A percentile compares a stretch with the other conserved stretches of the same genome.
Evolutionary conservation across 2,888 invertebrate species (phyloP).

Genomic region (Oligia latruncula): DNA sequence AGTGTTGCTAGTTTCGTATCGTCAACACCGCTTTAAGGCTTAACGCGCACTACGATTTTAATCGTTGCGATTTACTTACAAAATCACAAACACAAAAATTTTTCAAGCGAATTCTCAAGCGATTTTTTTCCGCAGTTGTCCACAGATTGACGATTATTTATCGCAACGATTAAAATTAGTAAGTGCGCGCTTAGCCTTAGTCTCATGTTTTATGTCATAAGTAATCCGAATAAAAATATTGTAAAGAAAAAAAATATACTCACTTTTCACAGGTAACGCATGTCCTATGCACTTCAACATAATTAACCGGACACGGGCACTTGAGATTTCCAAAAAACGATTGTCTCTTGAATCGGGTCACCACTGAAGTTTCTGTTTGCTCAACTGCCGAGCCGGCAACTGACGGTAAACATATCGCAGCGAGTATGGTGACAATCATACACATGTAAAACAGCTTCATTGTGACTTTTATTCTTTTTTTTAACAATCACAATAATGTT

Average conservation of each 20-base stretch:
- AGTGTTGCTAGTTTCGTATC: neutral
- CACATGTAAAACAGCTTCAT: constrained; percentile 1
- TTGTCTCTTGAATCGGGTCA: neutral
- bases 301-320: neutral
- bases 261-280: constrained; percentile 9
- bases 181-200: too few species aligned
- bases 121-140: too few species aligned
- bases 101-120: too few species aligned
- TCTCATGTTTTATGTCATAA: neutral
- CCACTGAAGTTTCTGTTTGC: neutral
- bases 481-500: neutral
- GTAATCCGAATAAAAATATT: neutral
- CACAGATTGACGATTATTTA: too few species aligned
- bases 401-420: neutral
- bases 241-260: neutral
- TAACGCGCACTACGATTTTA: too few species aligned
- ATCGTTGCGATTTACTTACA: too few species aligned
- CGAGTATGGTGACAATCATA: neutral
- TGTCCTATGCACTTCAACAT: neutral
- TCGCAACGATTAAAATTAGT: too few species aligned
- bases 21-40: too few species aligned
- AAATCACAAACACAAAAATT: too few species aligned
- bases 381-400: too few species aligned
- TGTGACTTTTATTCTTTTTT: too few species aligned
- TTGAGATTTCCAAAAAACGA: neutral